Conservation (phyloP, 2,797 vertebrate genomes). For the Neosalanx taihuensis region DNA sequence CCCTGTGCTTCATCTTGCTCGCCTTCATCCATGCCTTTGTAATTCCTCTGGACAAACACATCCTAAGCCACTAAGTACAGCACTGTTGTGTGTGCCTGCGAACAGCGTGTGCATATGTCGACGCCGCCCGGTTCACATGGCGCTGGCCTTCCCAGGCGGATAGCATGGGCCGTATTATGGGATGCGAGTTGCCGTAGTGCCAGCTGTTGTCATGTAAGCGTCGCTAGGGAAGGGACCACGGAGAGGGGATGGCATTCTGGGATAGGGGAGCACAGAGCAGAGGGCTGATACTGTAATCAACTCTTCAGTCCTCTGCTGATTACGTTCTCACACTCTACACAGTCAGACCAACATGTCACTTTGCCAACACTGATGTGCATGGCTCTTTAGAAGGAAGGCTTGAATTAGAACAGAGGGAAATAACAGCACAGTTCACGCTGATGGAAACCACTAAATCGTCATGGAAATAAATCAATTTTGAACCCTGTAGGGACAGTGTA, state of each 20-base stretch:
- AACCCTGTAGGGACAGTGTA: too few relatives aligned
- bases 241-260: constrained; percentile 21
- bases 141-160: constrained; percentile 24
- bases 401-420: too few relatives aligned
- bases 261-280: constrained; percentile 47
- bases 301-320: constrained; percentile 18
- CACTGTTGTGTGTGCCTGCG: not conserved
- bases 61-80: constrained; percentile 12
- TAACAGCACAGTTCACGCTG: too few relatives aligned
- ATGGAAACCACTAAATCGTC: too few relatives aligned
- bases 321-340: too few relatives aligned
- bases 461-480: too few relatives aligned
- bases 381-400: too few relatives aligned
- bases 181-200: constrained; percentile 32
- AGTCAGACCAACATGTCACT: too few relatives aligned
- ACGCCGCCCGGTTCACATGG: constrained; percentile 4
- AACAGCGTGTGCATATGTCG: not conserved
- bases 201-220: constrained; percentile 48
- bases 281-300: constrained; percentile 47
- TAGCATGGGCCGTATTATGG: constrained; percentile 9
- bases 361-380: too few relatives aligned
- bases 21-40: constrained; percentile 27
- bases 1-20: constrained; percentile 19
- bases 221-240: not conserved
- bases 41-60: constrained; percentile 28